Evolutionary conservation across 2,888 invertebrate species (phyloP), one percentile per base, ranked within the genome.

Genomic region (Melanotus villosus): DNA sequence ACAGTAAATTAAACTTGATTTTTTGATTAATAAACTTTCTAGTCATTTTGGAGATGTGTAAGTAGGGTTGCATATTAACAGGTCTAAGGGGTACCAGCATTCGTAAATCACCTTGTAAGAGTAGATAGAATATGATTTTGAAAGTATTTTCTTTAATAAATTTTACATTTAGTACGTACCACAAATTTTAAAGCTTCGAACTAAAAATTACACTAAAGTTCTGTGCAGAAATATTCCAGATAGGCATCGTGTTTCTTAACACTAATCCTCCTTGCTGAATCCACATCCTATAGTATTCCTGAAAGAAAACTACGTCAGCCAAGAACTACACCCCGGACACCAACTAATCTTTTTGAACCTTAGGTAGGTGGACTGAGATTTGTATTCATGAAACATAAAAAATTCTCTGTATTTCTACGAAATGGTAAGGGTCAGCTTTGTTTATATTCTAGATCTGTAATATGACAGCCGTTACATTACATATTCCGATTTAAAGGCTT

Each of bases 311-410:
- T 47, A 43, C 43, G 58, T 59, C 36, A 59, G 58, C 41, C 47
- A 43, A 6, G 30, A 64, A 64, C 43, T 64, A 45, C 41, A 58
- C 65, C 59, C 65, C 47, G 12, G 65, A 58, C 45, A 32, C 47
- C 38, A 36, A 65, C 65, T 59, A 57, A 65, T 59, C 65, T 65
- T 59, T 7, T 30, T 45, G 30, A 32, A 56, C 38, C 19, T 26
- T 21, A 43, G 19, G 43, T 56, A 41, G 54, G 64, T 64, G 43
- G 56, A 56, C 54, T 52, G 43, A 43, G 64, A 64, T 64, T 64
- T 56, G 56, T 64, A 56, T 64, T 64, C 64, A 64, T 56, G 56
- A 41, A 32, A 16, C 26, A 52, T 52, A 52, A 32, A 52, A 52
- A 52, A 52, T 52, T 16, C 52, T 32, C 19, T 14, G 47, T 47